Percentiles rank a stretch among this genome's conserved stretches.
phyloP scores from a whole-genome alignment of 2,888 invertebrate genomes.

The Andrena camellia region DNA sequence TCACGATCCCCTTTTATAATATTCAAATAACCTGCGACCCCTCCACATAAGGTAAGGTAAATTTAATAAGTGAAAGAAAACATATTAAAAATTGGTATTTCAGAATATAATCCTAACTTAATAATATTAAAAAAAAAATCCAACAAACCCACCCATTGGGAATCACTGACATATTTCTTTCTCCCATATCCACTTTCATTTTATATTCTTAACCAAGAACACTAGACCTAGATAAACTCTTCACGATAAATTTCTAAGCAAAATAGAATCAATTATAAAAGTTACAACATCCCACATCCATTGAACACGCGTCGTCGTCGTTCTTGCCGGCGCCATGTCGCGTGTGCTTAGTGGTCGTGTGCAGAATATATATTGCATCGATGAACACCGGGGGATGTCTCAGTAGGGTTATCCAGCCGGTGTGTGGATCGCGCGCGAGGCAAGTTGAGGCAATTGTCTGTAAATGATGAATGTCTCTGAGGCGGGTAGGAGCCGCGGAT shows the following conservation, averaged over 20 bases:
- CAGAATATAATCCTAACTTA: too few species aligned
- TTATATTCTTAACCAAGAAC: too few species aligned
- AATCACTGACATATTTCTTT: too few species aligned
- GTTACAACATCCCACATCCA: not conserved
- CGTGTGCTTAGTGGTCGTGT: constrained; percentile 53
- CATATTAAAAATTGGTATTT: too few species aligned
- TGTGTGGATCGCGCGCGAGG: constrained; percentile 69
- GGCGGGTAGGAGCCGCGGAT: constrained; percentile 66
- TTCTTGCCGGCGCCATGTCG: constrained; percentile 56
- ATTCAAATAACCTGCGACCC: too few species aligned
- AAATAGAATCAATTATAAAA: constrained; percentile 1
- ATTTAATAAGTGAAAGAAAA: too few species aligned
- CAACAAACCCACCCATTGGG: too few species aligned
- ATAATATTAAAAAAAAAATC: too few species aligned
- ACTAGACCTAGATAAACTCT: too few species aligned
- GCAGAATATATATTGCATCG: constrained; percentile 69
- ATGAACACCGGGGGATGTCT: constrained; percentile 68
- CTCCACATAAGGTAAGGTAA: too few species aligned
- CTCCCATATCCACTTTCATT: too few species aligned
- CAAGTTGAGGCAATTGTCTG: constrained; percentile 82
- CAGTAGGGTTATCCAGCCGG: constrained; percentile 67
- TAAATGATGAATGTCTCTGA: constrained; percentile 81
- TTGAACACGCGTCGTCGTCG: constrained; percentile 4
- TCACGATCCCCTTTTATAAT: too few species aligned
- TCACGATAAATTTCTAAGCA: not conserved